Percentiles rank a stretch among this genome's conserved stretches.
Conservation (phyloP, 2,888 invertebrate species). For the Papilio demoleus region DNA sequence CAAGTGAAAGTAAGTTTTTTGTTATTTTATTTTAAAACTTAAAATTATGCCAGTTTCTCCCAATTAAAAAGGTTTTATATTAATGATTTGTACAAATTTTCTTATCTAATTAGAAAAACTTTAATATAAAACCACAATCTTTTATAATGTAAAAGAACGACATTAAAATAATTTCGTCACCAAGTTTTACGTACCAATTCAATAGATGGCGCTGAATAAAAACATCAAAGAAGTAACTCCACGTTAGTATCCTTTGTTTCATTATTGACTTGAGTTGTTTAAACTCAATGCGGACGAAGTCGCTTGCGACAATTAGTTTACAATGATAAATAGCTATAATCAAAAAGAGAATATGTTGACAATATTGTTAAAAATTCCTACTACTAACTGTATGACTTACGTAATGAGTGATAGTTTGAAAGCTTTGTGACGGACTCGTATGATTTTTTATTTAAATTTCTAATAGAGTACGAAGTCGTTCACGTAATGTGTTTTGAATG, state of each 20-base stretch:
- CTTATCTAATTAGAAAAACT: too few species aligned
- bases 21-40: not conserved
- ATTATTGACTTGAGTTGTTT: too few species aligned
- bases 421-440: not conserved
- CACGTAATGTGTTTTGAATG: constrained; percentile 7
- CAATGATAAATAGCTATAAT: not conserved
- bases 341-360: not conserved
- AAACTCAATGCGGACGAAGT: too few species aligned
- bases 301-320: not conserved
- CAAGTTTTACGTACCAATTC: too few species aligned
- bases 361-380: not conserved
- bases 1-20: constrained; percentile 8
- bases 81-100: not conserved
- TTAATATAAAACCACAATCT: too few species aligned
- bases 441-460: constrained; percentile 4
- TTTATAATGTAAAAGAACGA: too few species aligned
- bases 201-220: too few species aligned
- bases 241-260: too few species aligned
- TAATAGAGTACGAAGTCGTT: not conserved
- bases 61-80: not conserved
- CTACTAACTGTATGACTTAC: not conserved
- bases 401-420: constrained; percentile 13
- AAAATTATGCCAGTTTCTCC: not conserved
- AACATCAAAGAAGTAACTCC: too few species aligned
- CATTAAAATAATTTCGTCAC: too few species aligned